These are phyloP conservation scores for Seriola quinqueradiata DNA, from an alignment of 2,113 vertebrate genomes.

Conservation along the genomic window DNA sequence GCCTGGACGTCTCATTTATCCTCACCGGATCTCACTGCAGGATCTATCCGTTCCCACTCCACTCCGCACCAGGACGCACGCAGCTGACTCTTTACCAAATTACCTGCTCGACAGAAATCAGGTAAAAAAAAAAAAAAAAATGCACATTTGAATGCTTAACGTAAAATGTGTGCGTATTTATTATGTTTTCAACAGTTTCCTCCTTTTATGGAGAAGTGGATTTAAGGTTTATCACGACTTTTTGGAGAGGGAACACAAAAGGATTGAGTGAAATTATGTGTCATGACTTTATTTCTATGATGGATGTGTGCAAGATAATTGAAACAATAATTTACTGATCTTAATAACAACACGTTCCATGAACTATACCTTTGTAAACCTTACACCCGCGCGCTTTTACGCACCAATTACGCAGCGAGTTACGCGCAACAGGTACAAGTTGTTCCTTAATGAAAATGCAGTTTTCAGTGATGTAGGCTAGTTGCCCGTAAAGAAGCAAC, in stretches of 20 bases:
- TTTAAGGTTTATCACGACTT: neutral
- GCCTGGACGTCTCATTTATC: constrained; percentile 61
- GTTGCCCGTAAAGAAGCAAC: neutral
- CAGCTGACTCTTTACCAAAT: constrained; percentile 28
- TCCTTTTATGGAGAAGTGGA: neutral
- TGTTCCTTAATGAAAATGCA: neutral
- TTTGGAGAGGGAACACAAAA: neutral
- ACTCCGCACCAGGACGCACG: constrained; percentile 40
- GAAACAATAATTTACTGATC: neutral
- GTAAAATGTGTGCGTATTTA: neutral
- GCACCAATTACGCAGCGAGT: constrained; percentile 41
- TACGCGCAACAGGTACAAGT: neutral
- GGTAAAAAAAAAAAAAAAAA: constrained; percentile 55
- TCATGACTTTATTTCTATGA: neutral
- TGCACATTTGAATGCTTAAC: neutral
- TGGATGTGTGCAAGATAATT: neutral
- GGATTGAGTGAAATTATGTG: neutral
- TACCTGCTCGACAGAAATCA: constrained; percentile 46
- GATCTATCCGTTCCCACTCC: constrained; percentile 38
- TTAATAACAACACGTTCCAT: neutral
- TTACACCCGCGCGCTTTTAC: constrained; percentile 52
- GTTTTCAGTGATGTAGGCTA: neutral
- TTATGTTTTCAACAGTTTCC: neutral
- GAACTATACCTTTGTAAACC: neutral
- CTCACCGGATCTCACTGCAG: constrained; percentile 57